Percentiles rank a stretch among this genome's conserved stretches.
These are phyloP conservation scores for Alouatta palliata DNA, from an alignment of 2,113 vertebrate species.

Conservation along the genomic window DNA sequence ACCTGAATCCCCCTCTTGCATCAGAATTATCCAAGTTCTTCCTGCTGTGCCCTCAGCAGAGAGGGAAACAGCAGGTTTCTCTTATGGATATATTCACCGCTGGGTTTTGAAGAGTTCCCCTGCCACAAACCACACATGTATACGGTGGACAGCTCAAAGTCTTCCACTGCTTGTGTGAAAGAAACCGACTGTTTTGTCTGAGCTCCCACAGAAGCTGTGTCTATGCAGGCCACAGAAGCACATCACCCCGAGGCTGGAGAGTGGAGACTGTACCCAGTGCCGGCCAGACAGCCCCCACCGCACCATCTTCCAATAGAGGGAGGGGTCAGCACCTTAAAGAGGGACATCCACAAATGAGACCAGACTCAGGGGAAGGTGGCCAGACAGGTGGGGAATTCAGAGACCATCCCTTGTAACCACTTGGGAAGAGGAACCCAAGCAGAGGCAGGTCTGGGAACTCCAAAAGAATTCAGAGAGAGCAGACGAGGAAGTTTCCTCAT, in stretches of 20 bases:
- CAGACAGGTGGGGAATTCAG: not conserved
- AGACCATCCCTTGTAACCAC: not conserved
- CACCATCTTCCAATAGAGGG: not conserved
- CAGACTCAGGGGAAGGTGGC: not conserved
- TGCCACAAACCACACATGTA: no score
- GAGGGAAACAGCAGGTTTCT: not conserved
- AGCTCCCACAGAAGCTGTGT: not conserved
- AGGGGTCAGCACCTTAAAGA: not conserved
- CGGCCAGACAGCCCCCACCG: not conserved
- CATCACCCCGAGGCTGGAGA: not conserved
- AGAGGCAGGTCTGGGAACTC: not conserved
- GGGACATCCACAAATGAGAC: not conserved
- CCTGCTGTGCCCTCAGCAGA: not conserved
- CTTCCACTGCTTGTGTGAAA: not conserved
- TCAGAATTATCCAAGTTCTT: not conserved
- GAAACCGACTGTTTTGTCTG: not conserved
- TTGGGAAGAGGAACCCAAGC: not conserved
- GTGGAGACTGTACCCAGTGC: not conserved
- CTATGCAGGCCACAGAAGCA: not conserved
- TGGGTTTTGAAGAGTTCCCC: not conserved
- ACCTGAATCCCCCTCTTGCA: not conserved
- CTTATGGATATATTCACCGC: no score
- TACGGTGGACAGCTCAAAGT: not conserved
- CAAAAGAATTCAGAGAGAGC: not conserved
- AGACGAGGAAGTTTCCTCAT: not conserved